Evolutionary conservation across 2,797 vertebrate species (phyloP).

Genomic region (Chaenodraco wilsoni): DNA sequence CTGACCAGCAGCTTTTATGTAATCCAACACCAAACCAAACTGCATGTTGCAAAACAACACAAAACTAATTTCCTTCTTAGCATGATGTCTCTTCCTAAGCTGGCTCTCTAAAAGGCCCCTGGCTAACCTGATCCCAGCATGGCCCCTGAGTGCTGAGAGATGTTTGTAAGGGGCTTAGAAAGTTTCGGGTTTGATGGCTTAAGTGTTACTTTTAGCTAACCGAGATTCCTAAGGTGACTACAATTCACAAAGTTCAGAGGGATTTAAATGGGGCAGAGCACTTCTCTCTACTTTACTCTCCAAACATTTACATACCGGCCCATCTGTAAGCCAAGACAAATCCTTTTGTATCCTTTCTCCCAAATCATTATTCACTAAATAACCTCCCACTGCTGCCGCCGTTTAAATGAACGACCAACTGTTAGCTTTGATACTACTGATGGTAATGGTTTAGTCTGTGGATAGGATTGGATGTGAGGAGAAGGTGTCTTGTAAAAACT

Average conservation of each 20-base stretch:
- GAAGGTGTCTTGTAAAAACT: not conserved
- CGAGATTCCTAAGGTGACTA: conserved; percentile 24
- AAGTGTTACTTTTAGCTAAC: conserved; percentile 30
- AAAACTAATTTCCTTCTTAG: conserved; percentile 57
- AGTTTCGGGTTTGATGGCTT: conserved; percentile 31
- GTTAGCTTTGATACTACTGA: conserved; percentile 47
- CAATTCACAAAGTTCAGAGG: conserved; percentile 27
- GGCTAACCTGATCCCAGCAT: conserved; percentile 16
- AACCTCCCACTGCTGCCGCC: not conserved
- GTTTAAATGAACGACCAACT: conserved; percentile 24
- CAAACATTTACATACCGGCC: conserved; percentile 61
- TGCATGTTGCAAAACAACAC: conserved; percentile 22
- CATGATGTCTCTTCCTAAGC: conserved; percentile 53
- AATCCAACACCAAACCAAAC: conserved; percentile 2
- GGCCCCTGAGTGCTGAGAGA: not conserved
- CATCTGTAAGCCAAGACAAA: conserved; percentile 25
- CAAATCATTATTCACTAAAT: conserved; percentile 38
- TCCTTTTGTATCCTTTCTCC: conserved; percentile 34
- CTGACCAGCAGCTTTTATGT: conserved; percentile 9
- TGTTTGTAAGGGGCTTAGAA: conserved; percentile 17
- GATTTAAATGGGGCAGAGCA: conserved; percentile 34
- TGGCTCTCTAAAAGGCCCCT: conserved; percentile 17
- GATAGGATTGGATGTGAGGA: conserved; percentile 19
- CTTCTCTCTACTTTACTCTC: conserved; percentile 31
- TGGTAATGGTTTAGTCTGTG: conserved; percentile 23